These are phyloP conservation scores for Tortrix viridana DNA, from an alignment of 2,888 invertebrate genomes.

Conservation along the genomic window DNA sequence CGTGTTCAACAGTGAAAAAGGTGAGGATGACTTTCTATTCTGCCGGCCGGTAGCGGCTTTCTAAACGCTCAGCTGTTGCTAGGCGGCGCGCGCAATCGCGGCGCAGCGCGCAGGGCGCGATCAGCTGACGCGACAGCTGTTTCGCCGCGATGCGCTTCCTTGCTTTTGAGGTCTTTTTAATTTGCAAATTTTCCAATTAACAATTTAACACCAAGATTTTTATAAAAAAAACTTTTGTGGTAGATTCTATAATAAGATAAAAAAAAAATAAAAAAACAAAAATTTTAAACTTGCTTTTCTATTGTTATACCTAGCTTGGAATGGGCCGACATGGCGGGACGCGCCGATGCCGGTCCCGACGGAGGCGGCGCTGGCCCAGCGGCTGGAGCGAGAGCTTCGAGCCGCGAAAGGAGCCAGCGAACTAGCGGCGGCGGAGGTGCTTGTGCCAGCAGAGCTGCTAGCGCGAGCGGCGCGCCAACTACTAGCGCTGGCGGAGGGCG, in stretches of 20 bases:
- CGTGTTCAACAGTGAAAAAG: constrained; percentile 90
- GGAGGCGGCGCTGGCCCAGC: constrained; percentile 88
- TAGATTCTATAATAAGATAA: too few relatives aligned
- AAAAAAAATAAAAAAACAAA: neutral
- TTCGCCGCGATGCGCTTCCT: constrained; percentile 60
- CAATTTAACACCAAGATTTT: too few relatives aligned
- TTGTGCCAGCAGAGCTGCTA: constrained; percentile 92
- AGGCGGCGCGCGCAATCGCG: constrained; percentile 73
- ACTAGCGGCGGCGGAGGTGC: constrained; percentile 92
- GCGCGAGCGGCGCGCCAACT: constrained; percentile 91
- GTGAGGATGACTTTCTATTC: constrained; percentile 84
- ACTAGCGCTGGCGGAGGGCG: constrained; percentile 92
- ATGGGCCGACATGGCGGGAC: constrained; percentile 76
- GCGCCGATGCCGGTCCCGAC: constrained; percentile 81
- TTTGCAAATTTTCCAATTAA: too few relatives aligned
- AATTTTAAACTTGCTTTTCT: constrained; percentile 50
- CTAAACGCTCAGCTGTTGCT: constrained; percentile 76
- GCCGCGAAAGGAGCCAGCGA: constrained; percentile 91
- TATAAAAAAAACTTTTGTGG: too few relatives aligned
- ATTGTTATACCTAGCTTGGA: constrained; percentile 78
- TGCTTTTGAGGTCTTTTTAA: constrained; percentile 38
- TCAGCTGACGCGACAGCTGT: constrained; percentile 76
- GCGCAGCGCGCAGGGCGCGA: constrained; percentile 40
- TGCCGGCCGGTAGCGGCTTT: constrained; percentile 61
- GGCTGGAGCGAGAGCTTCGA: constrained; percentile 91